These are phyloP conservation scores for Vandiemenella viatica DNA, from an alignment of 2,888 invertebrate species.

Conservation along the genomic window DNA sequence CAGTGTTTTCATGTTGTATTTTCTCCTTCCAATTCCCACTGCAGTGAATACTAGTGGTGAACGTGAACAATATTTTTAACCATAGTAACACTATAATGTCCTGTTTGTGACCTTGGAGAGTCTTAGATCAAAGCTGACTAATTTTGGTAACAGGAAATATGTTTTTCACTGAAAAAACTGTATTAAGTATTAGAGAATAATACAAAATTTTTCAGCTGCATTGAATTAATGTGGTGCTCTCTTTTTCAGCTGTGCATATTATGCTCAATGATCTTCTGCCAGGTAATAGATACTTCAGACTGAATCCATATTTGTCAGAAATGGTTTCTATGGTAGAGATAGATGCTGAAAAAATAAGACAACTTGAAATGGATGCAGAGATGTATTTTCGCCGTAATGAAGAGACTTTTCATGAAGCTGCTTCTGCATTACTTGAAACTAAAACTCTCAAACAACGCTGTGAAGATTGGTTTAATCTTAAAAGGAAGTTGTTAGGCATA, in stretches of 20 bases:
- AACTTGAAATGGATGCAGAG: slow-evolving; percentile 55
- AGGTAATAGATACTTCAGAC: slow-evolving; percentile 58
- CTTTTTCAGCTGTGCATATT: slow-evolving; percentile 51
- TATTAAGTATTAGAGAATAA: no score
- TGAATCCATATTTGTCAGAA: slow-evolving; percentile 76
- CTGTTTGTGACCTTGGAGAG: no score
- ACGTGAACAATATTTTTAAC: no score
- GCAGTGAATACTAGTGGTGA: no score
- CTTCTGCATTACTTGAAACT: slow-evolving; percentile 30
- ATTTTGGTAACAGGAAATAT: no score
- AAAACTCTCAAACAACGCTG: slow-evolving; percentile 29
- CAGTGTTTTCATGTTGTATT: no score
- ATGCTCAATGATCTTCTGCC: slow-evolving; percentile 61
- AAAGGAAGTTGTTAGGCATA: slow-evolving; percentile 15
- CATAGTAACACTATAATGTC: no score
- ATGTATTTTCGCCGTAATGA: slow-evolving; percentile 71
- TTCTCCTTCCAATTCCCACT: no score
- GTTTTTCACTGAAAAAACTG: background rate
- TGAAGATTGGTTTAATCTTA: slow-evolving; percentile 31
- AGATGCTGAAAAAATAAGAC: slow-evolving; percentile 49
- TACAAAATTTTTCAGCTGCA: no score
- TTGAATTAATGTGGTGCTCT: no score
- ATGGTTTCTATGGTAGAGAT: slow-evolving; percentile 69
- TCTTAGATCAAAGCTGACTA: no score
- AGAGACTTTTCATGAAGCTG: slow-evolving; percentile 53